phyloP scores from a whole-genome alignment of 23 tunicate genomes.

The Ciona savignyi region DNA sequence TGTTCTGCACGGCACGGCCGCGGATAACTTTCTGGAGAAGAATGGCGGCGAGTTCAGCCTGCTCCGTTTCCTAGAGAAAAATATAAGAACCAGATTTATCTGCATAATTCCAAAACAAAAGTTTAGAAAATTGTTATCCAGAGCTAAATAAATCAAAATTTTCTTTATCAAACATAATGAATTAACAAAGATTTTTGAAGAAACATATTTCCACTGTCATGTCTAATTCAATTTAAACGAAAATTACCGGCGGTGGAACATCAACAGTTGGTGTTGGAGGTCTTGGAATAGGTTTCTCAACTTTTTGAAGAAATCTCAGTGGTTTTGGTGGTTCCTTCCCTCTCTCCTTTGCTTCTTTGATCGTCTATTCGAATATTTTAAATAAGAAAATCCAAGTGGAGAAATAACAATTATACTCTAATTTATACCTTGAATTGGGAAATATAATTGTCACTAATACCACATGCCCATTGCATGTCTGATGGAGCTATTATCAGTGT shows the following conservation, averaged over 20 bases:
- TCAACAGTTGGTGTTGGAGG: slow-evolving; percentile 91
- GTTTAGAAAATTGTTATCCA: no score
- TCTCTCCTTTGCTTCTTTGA: slow-evolving; percentile 58
- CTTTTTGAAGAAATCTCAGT: slow-evolving; percentile 72
- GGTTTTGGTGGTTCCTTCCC: slow-evolving; percentile 70
- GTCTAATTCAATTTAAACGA: neutral
- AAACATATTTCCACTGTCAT: no score
- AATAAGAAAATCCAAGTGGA: neutral
- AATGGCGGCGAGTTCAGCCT: slow-evolving; percentile 76
- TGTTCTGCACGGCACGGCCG: slow-evolving; percentile 84
- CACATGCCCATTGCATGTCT: no score
- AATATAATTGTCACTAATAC: no score
- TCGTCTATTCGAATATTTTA: slow-evolving; percentile 32
- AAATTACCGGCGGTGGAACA: slow-evolving; percentile 53
- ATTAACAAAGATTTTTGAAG: no score
- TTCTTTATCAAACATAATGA: no score
- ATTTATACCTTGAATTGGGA: no score
- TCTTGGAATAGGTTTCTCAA: slow-evolving; percentile 76
- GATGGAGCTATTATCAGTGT: no score
- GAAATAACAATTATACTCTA: no score
- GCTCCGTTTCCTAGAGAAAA: slow-evolving; percentile 40
- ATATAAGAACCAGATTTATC: no score
- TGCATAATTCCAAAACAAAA: no score
- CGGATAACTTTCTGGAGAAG: slow-evolving; percentile 79
- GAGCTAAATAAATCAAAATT: no score